Conservation (phyloP, 2,113 vertebrate genomes). For the Tupaia tana region DNA sequence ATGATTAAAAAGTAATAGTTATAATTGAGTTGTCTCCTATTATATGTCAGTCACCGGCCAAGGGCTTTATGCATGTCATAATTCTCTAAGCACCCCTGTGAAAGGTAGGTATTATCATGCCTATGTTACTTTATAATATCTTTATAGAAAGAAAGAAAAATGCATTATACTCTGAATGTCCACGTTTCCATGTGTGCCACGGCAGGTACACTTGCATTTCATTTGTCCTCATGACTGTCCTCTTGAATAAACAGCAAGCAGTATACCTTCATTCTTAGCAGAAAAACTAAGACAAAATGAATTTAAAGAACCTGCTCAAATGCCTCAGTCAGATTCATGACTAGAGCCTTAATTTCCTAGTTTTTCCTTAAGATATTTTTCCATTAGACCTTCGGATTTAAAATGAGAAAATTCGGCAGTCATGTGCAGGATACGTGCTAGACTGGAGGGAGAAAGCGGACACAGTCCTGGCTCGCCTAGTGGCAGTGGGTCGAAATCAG, state of each 20-base stretch:
- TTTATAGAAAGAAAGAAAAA: not conserved
- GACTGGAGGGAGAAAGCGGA: no score
- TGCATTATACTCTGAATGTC: not conserved
- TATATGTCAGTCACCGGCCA: constrained; percentile 45
- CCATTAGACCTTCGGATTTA: not conserved
- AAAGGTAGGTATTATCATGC: no score
- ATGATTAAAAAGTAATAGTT: constrained; percentile 40
- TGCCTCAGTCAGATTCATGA: not conserved
- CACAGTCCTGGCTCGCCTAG: rapidly evolving
- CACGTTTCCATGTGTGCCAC: not conserved
- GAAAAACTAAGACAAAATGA: not conserved
- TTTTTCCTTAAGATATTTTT: not conserved
- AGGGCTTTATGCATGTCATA: not conserved
- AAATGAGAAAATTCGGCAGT: not conserved
- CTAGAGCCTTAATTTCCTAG: not conserved
- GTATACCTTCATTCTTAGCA: not conserved
- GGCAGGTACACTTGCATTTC: not conserved
- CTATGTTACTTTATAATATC: not conserved
- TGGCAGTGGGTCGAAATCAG: not conserved
- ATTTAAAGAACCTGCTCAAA: not conserved
- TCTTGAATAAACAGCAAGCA: not conserved
- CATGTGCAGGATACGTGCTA: no score
- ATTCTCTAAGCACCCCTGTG: not conserved
- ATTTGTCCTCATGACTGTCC: not conserved
- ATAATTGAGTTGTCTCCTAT: constrained; percentile 3